Conservation (phyloP, 2,888 invertebrate genomes). For the Lutraria lutraria region DNA sequence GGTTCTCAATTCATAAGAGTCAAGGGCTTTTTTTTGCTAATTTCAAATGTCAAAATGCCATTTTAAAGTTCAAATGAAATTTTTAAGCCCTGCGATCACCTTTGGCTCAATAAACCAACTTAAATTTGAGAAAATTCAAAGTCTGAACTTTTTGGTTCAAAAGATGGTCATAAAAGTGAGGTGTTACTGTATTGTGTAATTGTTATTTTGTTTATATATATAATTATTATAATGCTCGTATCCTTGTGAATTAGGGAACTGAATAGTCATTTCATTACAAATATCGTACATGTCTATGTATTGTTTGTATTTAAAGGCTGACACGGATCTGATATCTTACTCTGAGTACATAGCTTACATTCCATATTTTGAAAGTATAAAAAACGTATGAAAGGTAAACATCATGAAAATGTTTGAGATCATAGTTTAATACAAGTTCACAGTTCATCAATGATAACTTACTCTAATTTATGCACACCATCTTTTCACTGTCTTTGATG, state of each 20-base stretch:
- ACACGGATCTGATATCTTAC: conserved; percentile 42
- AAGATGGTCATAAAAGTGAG: no score
- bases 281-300: not conserved
- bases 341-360: conserved; percentile 49
- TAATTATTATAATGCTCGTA: no score
- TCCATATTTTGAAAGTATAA: conserved; percentile 45
- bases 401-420: not conserved
- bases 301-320: conserved; percentile 30
- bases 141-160: no score
- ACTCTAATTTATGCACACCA: not conserved
- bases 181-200: no score
- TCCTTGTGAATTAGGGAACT: not conserved
- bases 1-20: no score
- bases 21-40: no score
- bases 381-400: conserved; percentile 29
- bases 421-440: not conserved
- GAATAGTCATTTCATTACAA: not conserved
- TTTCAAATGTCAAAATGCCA: no score
- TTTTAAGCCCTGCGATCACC: no score
- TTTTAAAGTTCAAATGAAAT: no score
- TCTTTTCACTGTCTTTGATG: not conserved
- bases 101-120: no score
- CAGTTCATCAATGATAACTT: not conserved
- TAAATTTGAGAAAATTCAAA: no score
- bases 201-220: no score